Evolutionary conservation across 2,888 invertebrate species (phyloP), one percentile per base, ranked within the genome.

Genomic region (Saturnia japonica): DNA sequence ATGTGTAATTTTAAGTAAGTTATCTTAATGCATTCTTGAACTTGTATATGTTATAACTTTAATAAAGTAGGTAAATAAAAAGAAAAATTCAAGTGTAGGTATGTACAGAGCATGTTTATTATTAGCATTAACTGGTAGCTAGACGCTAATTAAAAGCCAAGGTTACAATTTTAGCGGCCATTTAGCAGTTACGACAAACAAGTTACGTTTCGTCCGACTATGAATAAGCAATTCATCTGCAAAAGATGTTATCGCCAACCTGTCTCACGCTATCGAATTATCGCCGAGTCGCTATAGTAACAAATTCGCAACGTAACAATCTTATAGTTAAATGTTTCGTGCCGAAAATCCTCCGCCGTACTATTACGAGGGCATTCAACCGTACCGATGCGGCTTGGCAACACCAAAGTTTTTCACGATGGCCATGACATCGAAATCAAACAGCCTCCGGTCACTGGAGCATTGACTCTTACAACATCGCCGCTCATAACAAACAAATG

Each of bases 371-470:
- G 92, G 88, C 92, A 84, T 93, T 93, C 91, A 93, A 93, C 92
- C 88, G 87, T 76, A 77, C 82, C 78, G 74, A 77, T 79, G 79
- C 82, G 80, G 83, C 87, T 78, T 85, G 85, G 85, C 84, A 86
- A 87, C 88, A 86, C 85, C 88, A 82, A 85, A 84, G 85, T 84
- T 87, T 85, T 88, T 84, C 83, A 86, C 88, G 85, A 85, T 90
- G 94, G 87, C 94, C 94, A 87, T 94, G 93, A 94, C 93, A 93
- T 91, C 92, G 86, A 91, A 91, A 88, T 88, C 86, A 87, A 84
- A 88, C 90, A 91, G 90, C 88, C 91, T 89, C 85, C 89, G 93
- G 94, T 93, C 92, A 94, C 90, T 93, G 83, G 94, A 93, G 89
- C 94, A 93, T 91, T 93, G 93, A 93, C 93, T 91, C 83, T 79